Conservation (phyloP, 2,797 vertebrate species). For the Melanogrammus aeglefinus region DNA sequence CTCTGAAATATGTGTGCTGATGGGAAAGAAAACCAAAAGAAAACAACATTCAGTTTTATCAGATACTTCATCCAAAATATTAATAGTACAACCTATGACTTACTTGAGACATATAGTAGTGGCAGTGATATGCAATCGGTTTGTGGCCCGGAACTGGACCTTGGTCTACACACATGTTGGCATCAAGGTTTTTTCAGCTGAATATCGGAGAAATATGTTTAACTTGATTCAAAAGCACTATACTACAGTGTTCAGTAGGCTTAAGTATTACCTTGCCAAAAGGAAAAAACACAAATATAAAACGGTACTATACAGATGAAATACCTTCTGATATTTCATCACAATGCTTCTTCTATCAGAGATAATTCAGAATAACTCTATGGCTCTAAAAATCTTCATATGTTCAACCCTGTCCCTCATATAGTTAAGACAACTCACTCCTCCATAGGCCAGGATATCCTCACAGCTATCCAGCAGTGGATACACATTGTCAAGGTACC, state of each 20-base stretch:
- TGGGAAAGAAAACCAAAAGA: too few species aligned
- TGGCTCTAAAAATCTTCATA: background rate
- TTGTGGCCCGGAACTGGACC: background rate
- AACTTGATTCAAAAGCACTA: background rate
- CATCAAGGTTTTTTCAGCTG: background rate
- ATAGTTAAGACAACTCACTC: slow-evolving; percentile 45
- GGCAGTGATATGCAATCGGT: background rate
- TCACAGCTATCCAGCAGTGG: slow-evolving; percentile 60
- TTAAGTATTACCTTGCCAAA: too few species aligned
- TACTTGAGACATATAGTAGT: background rate
- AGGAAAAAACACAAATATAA: too few species aligned
- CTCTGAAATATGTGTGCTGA: slow-evolving; percentile 43
- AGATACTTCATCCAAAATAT: background rate
- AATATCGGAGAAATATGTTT: background rate
- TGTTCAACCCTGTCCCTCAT: slow-evolving; percentile 4
- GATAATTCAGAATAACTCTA: background rate
- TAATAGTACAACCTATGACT: background rate
- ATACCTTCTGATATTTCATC: too few species aligned
- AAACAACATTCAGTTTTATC: background rate
- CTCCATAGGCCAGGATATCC: slow-evolving; percentile 59
- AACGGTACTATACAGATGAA: too few species aligned
- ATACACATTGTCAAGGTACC: slow-evolving; percentile 80
- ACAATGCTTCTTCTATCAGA: background rate
- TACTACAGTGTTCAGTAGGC: background rate
- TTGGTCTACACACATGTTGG: slow-evolving; percentile 1